Evolutionary conservation across 1,140 invertebrate species (phyloP), one percentile per base, ranked within the genome.

Genomic region (Charaxes varanes): DNA sequence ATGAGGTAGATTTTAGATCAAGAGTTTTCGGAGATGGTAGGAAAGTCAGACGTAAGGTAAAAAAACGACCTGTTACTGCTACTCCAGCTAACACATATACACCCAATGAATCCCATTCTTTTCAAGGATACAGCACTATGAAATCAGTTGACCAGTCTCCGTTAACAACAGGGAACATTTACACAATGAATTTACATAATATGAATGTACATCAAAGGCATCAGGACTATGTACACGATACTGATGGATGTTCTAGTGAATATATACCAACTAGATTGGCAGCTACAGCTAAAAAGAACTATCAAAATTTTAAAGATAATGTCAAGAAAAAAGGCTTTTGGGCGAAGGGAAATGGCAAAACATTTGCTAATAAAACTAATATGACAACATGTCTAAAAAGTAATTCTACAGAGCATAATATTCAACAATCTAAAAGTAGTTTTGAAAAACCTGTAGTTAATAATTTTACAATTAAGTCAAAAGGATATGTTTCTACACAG

Each of bases 241-340:
- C 63, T 24, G 79, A 80, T 62, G 65, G 57, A 3, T 70, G 59
- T 49, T 76, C 69, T 16, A 70, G 50, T 50, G 84, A 85, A 53
- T 86, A 86, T 67, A 67, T 86, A 14, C 84, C 84, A 2, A 84
- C 78, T 19, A 84, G 69, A 47, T 48, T 84, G 15, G 73, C 78
- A 24, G 69, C 66, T 6, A 70, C 64, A 35, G 66, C 71, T 13
- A 83, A 82, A 44, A 71, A 71, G 47, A 84, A 85, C 50, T 84
- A 84, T 43, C 72, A 83, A 53, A 62, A 80, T 21, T 86, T 86
- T 27, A 84, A 79, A 54, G 61, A 81, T 32, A 80, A 81, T 73
- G 71, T 84, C 4, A 67, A 67, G 31, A 72, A 51, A 27, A 82
- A 83, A 53, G 76, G 70, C 11, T 77, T 65, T 41, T 84, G 79